Evolutionary conservation across 2,113 vertebrate species (phyloP).

Genomic region (Python bivittatus): DNA sequence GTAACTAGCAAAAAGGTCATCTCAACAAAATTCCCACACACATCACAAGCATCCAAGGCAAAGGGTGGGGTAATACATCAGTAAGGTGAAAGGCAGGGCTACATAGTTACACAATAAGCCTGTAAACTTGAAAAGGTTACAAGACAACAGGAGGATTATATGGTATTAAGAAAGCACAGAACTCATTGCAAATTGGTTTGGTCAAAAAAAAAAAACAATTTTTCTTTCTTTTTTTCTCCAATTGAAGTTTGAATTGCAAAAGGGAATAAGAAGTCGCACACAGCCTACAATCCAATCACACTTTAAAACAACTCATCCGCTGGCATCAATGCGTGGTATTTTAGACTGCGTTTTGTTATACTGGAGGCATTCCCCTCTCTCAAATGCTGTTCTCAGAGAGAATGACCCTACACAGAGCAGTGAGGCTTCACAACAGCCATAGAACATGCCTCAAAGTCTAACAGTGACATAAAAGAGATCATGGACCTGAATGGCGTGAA

Average conservation of each 20-base stretch:
- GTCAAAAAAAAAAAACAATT: conserved; percentile 17
- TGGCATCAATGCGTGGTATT: background rate
- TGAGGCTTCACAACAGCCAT: background rate
- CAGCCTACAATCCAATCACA: background rate
- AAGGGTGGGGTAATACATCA: background rate
- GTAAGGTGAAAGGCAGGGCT: background rate
- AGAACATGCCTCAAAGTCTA: background rate
- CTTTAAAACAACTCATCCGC: background rate
- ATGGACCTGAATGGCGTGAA: background rate
- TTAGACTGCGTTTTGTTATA: background rate
- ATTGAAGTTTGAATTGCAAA: background rate
- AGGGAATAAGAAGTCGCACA: background rate
- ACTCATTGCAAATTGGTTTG: background rate
- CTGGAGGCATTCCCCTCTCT: background rate
- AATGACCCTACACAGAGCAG: background rate
- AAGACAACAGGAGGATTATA: background rate
- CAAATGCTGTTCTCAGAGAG: background rate
- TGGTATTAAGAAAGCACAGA: background rate
- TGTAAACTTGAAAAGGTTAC: background rate
- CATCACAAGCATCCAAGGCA: background rate
- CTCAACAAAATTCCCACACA: background rate
- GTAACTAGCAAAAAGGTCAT: background rate
- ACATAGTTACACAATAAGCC: accelerated
- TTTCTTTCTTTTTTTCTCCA: background rate
- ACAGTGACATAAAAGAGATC: background rate